phyloP scores from a whole-genome alignment of 2,797 vertebrate genomes.

The Meda fulgida region DNA sequence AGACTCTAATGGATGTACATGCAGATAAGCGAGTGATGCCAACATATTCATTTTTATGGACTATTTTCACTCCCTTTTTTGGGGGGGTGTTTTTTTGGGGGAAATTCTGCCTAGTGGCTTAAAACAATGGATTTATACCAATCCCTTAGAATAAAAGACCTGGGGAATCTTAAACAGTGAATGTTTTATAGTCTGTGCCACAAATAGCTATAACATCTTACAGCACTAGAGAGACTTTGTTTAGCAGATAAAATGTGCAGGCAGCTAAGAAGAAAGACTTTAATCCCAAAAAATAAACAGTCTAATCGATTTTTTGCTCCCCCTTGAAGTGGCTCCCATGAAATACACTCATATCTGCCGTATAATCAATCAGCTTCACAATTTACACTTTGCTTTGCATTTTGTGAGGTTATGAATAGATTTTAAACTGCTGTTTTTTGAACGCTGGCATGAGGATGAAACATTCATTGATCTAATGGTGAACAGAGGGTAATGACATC shows the following conservation, averaged over 20 bases:
- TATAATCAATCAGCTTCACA: conserved; percentile 55
- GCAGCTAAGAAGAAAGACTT: conserved; percentile 43
- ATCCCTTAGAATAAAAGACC: not conserved
- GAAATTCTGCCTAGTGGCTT: no score
- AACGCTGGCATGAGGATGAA: not conserved
- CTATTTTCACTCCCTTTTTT: not conserved
- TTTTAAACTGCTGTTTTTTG: conserved; percentile 33
- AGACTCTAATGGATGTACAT: not conserved
- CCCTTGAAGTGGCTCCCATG: conserved; percentile 20
- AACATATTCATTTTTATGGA: not conserved
- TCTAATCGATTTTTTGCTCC: conserved; percentile 47
- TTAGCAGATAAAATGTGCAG: conserved; percentile 12
- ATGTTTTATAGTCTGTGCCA: conserved; percentile 23
- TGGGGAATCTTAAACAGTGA: conserved; percentile 5
- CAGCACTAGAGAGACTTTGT: conserved; percentile 5
- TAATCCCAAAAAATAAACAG: conserved; percentile 51
- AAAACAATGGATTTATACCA: not conserved
- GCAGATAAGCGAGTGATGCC: not conserved
- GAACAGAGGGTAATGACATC: not conserved
- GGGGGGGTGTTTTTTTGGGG: not conserved
- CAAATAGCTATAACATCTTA: conserved; percentile 30
- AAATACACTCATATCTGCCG: conserved; percentile 35
- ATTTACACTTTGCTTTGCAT: conserved; percentile 47
- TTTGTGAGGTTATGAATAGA: conserved; percentile 44
- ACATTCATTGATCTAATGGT: conserved; percentile 18